Evolutionary conservation across 1,140 invertebrate genomes (phyloP).

Genomic region (Stegodyphus dumicola): DNA sequence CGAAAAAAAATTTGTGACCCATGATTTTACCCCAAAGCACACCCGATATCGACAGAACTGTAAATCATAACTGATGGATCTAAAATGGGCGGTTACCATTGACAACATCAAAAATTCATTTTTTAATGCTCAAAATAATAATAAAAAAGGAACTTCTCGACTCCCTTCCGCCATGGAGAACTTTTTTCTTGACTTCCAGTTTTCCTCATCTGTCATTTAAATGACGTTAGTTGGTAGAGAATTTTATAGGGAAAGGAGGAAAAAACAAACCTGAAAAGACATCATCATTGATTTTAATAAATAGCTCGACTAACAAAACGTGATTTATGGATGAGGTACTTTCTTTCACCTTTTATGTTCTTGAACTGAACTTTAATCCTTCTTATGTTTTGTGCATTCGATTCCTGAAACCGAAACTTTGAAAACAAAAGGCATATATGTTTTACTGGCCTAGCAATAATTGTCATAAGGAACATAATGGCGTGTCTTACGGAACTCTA

Average conservation of each 20-base stretch:
- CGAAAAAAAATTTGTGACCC: not conserved
- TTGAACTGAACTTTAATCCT: too few species aligned
- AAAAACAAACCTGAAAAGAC: slow-evolving; percentile 24
- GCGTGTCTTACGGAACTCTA: too few species aligned
- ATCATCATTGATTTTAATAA: slow-evolving; percentile 61
- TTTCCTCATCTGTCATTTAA: slow-evolving; percentile 55
- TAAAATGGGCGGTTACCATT: not conserved
- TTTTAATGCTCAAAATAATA: not conserved
- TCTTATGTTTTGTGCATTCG: too few species aligned
- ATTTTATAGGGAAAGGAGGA: not conserved
- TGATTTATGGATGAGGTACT: slow-evolving; percentile 39
- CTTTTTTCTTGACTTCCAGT: not conserved
- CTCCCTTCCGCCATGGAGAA: not conserved
- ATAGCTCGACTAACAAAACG: slow-evolving; percentile 42
- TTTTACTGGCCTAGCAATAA: too few species aligned
- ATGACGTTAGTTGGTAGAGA: slow-evolving; percentile 10
- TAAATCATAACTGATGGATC: slow-evolving; percentile 40
- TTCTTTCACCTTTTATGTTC: not conserved
- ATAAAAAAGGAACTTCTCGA: slow-evolving; percentile 1
- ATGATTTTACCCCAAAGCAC: not conserved
- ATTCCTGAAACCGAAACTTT: too few species aligned
- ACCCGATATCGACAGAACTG: slow-evolving; percentile 26
- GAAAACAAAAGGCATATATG: too few species aligned
- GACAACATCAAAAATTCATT: slow-evolving; percentile 10
- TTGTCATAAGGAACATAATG: too few species aligned